phyloP scores from a whole-genome alignment of 2,113 vertebrate genomes.

The Perognathus longimembris region DNA sequence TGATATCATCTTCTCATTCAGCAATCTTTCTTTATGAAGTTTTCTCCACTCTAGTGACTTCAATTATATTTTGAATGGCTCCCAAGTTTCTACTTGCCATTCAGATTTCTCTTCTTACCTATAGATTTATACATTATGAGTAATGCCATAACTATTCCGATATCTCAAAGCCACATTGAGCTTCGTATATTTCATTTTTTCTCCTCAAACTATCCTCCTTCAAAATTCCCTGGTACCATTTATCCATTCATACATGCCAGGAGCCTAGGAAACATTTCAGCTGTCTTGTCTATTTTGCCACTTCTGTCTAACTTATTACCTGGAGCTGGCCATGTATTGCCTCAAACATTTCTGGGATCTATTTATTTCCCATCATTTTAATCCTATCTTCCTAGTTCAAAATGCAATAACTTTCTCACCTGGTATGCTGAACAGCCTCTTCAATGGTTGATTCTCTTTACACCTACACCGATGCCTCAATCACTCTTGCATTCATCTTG shows the following conservation, averaged over 20 bases:
- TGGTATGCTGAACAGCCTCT: not conserved
- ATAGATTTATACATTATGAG: not conserved
- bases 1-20: not conserved
- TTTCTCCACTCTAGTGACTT: not conserved
- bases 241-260: not conserved
- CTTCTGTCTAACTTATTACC: not conserved
- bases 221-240: not conserved
- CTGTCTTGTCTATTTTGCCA: not conserved
- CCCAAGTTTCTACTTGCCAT: not conserved
- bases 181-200: not conserved
- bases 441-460: not conserved
- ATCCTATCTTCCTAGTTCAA: not conserved
- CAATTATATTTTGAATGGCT: slow-evolving; percentile 6
- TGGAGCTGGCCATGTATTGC: not conserved
- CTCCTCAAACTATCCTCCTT: not conserved
- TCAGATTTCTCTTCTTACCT: not conserved
- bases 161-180: not conserved
- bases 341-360: not conserved
- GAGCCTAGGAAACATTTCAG: not conserved
- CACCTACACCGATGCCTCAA: too few relatives aligned
- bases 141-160: not conserved
- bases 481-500: not conserved
- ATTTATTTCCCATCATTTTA: not conserved
- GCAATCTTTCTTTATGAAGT: not conserved
- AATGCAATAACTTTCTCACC: not conserved